Conservation (phyloP, 2,113 vertebrate species). For the Chelonoidis abingdonii region DNA sequence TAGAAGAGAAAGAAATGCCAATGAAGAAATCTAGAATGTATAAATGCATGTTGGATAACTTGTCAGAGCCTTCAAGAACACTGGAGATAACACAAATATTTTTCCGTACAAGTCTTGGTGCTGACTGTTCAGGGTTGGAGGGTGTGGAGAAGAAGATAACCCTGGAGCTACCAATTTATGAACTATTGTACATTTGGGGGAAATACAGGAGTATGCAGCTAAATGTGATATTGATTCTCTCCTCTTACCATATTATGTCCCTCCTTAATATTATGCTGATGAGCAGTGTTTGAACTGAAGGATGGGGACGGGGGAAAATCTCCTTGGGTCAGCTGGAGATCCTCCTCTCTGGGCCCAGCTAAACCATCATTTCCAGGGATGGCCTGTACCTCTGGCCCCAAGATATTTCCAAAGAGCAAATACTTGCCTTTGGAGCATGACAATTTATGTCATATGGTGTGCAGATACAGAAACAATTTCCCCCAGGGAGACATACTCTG, state of each 20-base stretch:
- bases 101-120: not conserved
- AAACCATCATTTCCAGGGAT: not conserved
- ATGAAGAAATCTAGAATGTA: not conserved
- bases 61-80: not conserved
- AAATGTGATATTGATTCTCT: not conserved
- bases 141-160: not conserved
- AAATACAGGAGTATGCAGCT: not conserved
- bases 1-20: not conserved
- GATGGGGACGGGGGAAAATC: not conserved
- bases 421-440: not conserved
- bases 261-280: not conserved
- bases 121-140: not conserved
- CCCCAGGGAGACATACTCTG: not conserved
- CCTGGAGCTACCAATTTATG: not conserved
- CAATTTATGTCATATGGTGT: not conserved
- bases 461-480: not conserved
- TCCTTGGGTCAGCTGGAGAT: not conserved
- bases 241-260: not conserved
- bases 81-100: not conserved
- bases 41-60: not conserved
- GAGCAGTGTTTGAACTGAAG: not conserved
- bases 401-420: not conserved
- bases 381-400: not conserved
- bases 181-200: not conserved
- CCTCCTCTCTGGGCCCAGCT: not conserved